Evolutionary conservation across 2,797 vertebrate genomes (phyloP), one percentile per base, ranked within the genome.

Genomic region (Tangara arthus): DNA sequence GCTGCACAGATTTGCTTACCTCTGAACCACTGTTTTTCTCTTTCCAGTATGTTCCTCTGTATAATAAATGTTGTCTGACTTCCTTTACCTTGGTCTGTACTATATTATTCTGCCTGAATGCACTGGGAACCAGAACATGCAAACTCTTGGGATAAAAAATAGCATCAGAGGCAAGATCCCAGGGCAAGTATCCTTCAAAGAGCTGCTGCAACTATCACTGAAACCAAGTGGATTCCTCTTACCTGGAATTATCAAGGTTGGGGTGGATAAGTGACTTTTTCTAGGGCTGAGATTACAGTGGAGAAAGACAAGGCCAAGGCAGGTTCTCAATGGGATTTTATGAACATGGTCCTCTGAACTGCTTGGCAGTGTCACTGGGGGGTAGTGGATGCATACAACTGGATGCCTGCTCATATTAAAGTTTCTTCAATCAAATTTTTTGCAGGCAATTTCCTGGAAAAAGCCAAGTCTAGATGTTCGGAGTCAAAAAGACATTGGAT

Each of bases 61-160:
- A 35, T 86, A 90, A 86, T 20, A 18, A 78, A 41, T 10, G 18
- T 46, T 80, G 27, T 89, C 64, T 88, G 61, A 65, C 79, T 94
- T 75, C 46, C 24, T 90, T 53, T 83, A 75, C 50, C 24, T 81
- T 44, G 12, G 30, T 82, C 44, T 77, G 24, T 82, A 42, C 49
- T 73, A 2, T 26, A 41, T 87, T 83, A 81, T 78, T 19, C 22
- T 68, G 57, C 57, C 49, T 78, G 85, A 90, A 57, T 78, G 57
- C 65, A 71, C 22, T 1, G 12, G 66, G 49, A 85, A 60, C 15
- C 22, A 57, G 12, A 65, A 60, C 22, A 34, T 66, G 44, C 22
- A 80, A 85, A 70, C 12, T 70, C 55, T 35, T 12, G 10, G n/a
- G 41, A 16, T 52, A 34, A 61, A 80, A 89, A 80, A 80, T 26